Base-by-base conservation (phyloP, 2,888 invertebrate species). In the Stenoptilia bipunctidactyla region DNA sequence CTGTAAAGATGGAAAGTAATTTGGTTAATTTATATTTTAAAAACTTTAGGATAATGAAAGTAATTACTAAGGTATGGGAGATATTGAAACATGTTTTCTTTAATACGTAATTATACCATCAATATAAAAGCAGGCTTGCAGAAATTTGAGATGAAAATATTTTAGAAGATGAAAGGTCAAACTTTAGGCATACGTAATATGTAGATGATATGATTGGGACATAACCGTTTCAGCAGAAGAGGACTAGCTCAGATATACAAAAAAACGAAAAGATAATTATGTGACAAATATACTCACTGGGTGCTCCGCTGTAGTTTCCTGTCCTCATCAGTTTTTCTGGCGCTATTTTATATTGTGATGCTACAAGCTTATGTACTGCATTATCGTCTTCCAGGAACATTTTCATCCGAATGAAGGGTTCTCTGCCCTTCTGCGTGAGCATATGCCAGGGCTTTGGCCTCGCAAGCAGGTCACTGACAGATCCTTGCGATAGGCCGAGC, bases 391-490 rank as follows among this genome's bases (percentile, higher is more conserved):
- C 96, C 51, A 98, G 85, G 77, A 98, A 98, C 92, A 97, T 95
- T 73, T 97, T 96, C 97, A 98, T 98, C 45, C 97, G 87, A 47
- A 98, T 97, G 79, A 97, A 98, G 0, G 97, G 98, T 64, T 98
- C 97, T 15, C 97, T 87, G 1, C 97, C 97, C 71, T 97, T 97
- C 64, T 95, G 96, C 10, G 99, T 99, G 38, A 99, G 86, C 97
- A 98, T 97, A 66, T 97, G 96, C 99, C 98, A 99, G 0, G 98
- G 97, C 69, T 99, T 99, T 27, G 99, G 99, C 39, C 99, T 84
- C 15, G 98, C 98, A 47, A 99, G 85, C 34, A 99, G 86, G 73
- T 99, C 99, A 36, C 97, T 98, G 1, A 99, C 99, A 2, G 97
- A 97, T 27, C 99, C 99, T 71, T 97, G 97, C 1, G 96, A 96